These are phyloP conservation scores for Vespertilio murinus DNA, from an alignment of 2,797 vertebrate species.

Conservation along the genomic window DNA sequence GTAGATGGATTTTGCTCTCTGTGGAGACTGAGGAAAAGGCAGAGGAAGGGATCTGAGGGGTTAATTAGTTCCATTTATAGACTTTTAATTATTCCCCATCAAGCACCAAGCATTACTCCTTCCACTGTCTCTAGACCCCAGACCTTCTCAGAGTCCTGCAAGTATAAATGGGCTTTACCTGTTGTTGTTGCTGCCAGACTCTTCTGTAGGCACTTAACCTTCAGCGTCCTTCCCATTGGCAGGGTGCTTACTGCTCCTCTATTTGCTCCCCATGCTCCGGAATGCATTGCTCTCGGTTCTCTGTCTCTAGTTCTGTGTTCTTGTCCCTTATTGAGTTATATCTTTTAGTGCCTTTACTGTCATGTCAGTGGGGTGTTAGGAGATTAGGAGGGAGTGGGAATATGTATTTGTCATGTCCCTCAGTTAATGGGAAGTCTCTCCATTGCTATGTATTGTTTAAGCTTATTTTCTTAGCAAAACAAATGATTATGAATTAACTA, in stretches of 20 bases:
- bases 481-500: conserved; percentile 65
- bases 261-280: neutral
- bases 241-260: neutral
- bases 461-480: conserved; percentile 67
- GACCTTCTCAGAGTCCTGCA: neutral
- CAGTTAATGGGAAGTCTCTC: neutral
- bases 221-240: neutral
- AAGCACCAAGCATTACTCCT: neutral
- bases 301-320: neutral
- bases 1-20: neutral
- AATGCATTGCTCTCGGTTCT: rapidly evolving
- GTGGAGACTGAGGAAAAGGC: neutral
- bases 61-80: neutral
- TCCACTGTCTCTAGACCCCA: neutral
- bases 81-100: neutral
- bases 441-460: conserved; percentile 49
- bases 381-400: neutral
- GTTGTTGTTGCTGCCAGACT: neutral
- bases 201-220: neutral
- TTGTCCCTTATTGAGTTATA: neutral
- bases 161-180: neutral
- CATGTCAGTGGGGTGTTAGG: neutral
- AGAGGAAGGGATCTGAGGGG: neutral
- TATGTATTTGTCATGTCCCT: neutral
- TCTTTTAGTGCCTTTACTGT: neutral